Base-by-base conservation (phyloP, 2,888 invertebrate species). In the Proisotoma minuta region DNA sequence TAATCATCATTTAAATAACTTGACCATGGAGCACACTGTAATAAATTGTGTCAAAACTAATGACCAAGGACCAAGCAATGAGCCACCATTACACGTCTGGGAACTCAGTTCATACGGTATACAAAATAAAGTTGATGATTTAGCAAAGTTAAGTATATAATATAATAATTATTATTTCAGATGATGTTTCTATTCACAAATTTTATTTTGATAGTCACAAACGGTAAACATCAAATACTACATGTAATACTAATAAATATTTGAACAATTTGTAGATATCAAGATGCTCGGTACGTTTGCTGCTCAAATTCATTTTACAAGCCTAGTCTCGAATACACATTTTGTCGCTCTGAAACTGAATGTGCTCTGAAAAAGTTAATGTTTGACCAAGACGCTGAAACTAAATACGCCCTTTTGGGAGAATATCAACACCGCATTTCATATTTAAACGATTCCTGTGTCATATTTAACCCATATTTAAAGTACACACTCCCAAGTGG, bases 301-400 rank as follows among this genome's bases (percentile, higher is more conserved):
- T 68, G 68, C 27, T 65, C 65, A 3, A 56, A 66, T 40, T 68
- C 68, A 12, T 68, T 56, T 51, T 68, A 68, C 58, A 68, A 68
- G 29, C 68, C 68, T n/a, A 68, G 66, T 47, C 43, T 68, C 23
- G 68, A 68, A 49, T 68, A 68, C 59, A 40, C 64, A 34, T 52
- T 63, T 26, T 65, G 65, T 50, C 58, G 65, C 10, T 60, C 65
- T 8, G 68, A 68, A 47, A 68, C 68, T 5, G 68, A 68, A 26
- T 68, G 68, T 49, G 60, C 63, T 18, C 57, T 68, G 53, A 68
- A 68, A 29, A 65, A 68, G 24, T 18, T 23, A 12, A 57, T 61
- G 53, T 58, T 68, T 28, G 65, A 65, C 23, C 59, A 62, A 28
- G 63, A 63, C 18, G 57, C 54, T 27, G 57, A 59, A 4, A 15